Base-by-base conservation (phyloP, 1,140 invertebrate species). In the Varroa destructor region DNA sequence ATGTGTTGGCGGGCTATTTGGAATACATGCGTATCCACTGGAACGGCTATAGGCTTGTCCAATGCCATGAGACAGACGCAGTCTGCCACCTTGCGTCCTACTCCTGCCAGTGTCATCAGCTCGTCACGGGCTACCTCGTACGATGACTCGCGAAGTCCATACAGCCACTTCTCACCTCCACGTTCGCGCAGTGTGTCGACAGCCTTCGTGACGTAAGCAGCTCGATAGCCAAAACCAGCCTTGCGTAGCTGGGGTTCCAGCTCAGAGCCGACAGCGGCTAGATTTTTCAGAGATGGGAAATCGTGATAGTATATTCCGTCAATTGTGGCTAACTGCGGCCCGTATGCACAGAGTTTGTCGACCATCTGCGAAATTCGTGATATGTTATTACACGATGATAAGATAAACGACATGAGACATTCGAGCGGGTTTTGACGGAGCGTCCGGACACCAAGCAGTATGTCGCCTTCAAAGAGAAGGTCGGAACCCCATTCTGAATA, bases 41-140 rank as follows among this genome's bases (percentile, higher is more conserved):
- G 95, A 72, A 98, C 86, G 0, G 92, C 87, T 77, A 88, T 84
- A 58, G 91, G 78, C 78, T 97, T 89, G 67, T 88, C 88, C 73
- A 99, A 79, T 1, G 93, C 93, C 94, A 98, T 98, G 2, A 99
- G 83, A 80, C 91, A 95, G 76, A 99, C 89, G 79, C 95, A 99
- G 80, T 99, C 95, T n/a, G 95, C 93, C 37, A 97, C 89, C 75
- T 79, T 79, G 12, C 76, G 79, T 46, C 93, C 93, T 77, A 96
- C 86, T 25, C 93, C 93, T 74, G 85, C 85, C 12, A 97, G 79
- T 75, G 85, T 84, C 78, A 89, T 86, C 1, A 97, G 81, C 77
- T 87, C 83, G 58, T 79, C 75, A 77, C 86, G 87, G 12, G 91
- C 89, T 76, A 88, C 84, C 72, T 81, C 78, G 78, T 95, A 96